These are phyloP conservation scores for Meda fulgida DNA, from an alignment of 2,797 vertebrate genomes.

Conservation along the genomic window DNA sequence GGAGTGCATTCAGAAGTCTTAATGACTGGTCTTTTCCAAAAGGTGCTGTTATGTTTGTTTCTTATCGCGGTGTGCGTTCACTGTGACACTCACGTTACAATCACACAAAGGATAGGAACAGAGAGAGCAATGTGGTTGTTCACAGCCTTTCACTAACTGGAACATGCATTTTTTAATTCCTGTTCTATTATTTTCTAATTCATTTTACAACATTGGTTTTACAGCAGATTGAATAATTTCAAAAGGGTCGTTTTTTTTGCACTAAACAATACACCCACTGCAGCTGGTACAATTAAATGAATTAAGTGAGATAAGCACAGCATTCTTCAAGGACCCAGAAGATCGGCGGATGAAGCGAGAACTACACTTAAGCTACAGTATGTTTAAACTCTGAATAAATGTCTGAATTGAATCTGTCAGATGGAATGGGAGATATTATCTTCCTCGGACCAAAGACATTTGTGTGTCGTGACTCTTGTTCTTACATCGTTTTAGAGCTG, in stretches of 20 bases:
- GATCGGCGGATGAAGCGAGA: not conserved
- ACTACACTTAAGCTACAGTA: not conserved
- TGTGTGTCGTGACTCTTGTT: constrained; percentile 6
- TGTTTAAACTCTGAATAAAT: not conserved
- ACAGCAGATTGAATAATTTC: constrained; percentile 20
- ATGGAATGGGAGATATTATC: not conserved
- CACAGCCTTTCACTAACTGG: constrained; percentile 50
- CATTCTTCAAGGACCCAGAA: not conserved
- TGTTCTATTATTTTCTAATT: not conserved
- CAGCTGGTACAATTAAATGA: constrained; percentile 21
- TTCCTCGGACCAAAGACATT: constrained; percentile 27
- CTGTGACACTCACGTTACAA: constrained; percentile 10
- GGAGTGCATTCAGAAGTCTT: constrained; percentile 29
- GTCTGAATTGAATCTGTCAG: constrained; percentile 1
- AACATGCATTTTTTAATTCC: constrained; percentile 60
- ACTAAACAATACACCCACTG: constrained; percentile 32
- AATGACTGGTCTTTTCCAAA: constrained; percentile 27
- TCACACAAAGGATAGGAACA: not conserved
- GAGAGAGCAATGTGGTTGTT: not conserved
- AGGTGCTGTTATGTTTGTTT: constrained; percentile 40
- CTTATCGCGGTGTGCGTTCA: constrained; percentile 23
- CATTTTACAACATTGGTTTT: constrained; percentile 3
- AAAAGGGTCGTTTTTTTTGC: constrained; percentile 27
- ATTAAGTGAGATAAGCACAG: not conserved
- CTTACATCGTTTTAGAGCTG: not conserved